phyloP scores from a whole-genome alignment of 2,113 vertebrate species.

The Thunnus maccoyii region DNA sequence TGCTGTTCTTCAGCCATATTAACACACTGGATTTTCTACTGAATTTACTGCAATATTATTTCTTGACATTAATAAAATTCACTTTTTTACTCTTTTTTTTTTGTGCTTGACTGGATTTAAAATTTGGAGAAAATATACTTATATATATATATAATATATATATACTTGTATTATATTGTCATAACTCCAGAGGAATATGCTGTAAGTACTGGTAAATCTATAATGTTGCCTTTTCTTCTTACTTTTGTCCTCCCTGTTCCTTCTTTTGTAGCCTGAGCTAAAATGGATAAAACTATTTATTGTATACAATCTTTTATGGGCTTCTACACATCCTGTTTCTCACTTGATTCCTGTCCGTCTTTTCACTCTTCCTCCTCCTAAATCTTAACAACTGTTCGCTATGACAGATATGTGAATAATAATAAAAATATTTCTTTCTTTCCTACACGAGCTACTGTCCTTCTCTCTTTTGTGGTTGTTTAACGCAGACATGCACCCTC shows the following conservation, averaged over 20 bases:
- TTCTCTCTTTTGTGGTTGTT: conserved; percentile 51
- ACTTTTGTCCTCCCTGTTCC: background rate
- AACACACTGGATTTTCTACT: background rate
- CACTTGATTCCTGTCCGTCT: conserved; percentile 26
- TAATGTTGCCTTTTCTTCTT: background rate
- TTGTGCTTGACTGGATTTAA: background rate
- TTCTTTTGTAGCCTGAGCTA: conserved; percentile 1
- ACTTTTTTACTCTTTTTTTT: conserved; percentile 1
- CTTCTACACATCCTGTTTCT: conserved; percentile 25
- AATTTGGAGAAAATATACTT: background rate
- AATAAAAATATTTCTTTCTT: conserved; percentile 62
- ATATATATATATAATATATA: too few relatives aligned
- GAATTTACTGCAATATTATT: background rate
- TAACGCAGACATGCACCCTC: conserved; percentile 41
- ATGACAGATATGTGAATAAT: conserved; percentile 41
- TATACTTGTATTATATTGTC: background rate
- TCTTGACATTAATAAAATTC: background rate
- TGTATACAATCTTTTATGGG: conserved; percentile 3
- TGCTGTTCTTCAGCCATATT: too few relatives aligned
- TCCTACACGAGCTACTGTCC: conserved; percentile 45
- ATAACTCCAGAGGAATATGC: background rate
- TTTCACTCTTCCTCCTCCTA: background rate
- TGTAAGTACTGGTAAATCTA: background rate
- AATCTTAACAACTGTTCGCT: conserved; percentile 40
- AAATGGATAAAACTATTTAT: conserved; percentile 41